Conservation (phyloP, 2,888 invertebrate genomes). For the Gortyna flavago region DNA sequence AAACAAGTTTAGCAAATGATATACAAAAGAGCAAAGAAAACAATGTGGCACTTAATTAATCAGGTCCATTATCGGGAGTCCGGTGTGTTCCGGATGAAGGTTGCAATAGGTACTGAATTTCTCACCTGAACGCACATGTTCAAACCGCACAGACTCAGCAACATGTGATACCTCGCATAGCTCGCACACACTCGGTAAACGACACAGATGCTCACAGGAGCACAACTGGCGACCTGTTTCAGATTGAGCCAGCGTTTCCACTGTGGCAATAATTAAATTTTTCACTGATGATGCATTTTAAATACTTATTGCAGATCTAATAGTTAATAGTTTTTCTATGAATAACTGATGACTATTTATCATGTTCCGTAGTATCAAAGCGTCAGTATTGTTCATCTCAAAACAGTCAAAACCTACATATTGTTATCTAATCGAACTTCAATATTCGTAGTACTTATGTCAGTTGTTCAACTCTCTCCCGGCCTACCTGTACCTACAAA, state of each 20-base stretch:
- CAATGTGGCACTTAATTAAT: slow-evolving; percentile 27
- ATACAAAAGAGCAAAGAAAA: slow-evolving; percentile 9
- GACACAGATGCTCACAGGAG: too few relatives aligned
- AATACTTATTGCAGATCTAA: neutral
- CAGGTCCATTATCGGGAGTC: neutral
- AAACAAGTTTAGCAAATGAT: neutral
- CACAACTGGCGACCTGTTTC: too few relatives aligned
- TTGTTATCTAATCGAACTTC: too few relatives aligned
- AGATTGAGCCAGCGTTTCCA: too few relatives aligned
- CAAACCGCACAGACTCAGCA: neutral
- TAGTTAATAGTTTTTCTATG: neutral
- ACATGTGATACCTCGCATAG: too few relatives aligned
- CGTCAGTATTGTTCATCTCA: neutral
- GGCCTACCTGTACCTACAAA: neutral
- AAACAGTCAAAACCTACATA: neutral
- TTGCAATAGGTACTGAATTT: neutral
- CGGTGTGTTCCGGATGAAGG: neutral
- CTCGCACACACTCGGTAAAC: neutral
- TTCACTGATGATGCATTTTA: neutral
- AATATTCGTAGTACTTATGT: too few relatives aligned
- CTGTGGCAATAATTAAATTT: neutral
- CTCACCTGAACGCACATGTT: neutral
- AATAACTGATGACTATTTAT: neutral
- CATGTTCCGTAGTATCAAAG: neutral
- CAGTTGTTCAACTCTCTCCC: too few relatives aligned